Evolutionary conservation across 2,797 vertebrate genomes (phyloP), one percentile per base, ranked within the genome.

Genomic region (Halcyon badia): DNA sequence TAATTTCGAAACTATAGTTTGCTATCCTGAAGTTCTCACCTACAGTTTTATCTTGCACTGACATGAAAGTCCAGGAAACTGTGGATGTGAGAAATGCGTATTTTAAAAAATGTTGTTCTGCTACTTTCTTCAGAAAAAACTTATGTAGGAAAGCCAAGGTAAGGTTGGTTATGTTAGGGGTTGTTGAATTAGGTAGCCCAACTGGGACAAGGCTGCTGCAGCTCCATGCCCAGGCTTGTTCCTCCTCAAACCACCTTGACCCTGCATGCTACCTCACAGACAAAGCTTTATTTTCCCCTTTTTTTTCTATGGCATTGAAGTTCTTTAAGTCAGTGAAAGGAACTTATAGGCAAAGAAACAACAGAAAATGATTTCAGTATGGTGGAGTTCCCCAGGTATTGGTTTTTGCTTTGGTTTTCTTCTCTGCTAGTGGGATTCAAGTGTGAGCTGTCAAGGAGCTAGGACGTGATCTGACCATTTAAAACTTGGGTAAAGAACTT

Each of bases 171-270:
- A 16, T 13, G 7, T 37, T 18, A 56, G 6, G 6, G 14, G n/a
- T 22, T 71, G 41, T 35, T 69, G 42, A 81, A 54, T 46, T 44
- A n/a, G 1, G 48, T 18, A 68, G 4, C 65, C 21, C 20, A 41
- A 6, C 3, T 37, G 6, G 9, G 20, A 21, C 1, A 11, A 86
- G 61, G 41, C 33, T 71, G 37, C 41, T 4, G 2, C 10, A 31
- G n/a, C 33, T 91, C 25, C 69, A 8, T 49, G 73, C 33, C 83
- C 66, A 76, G 54, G n/a, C 51, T 91, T 83, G 81, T 33, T 89
- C 16, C 14, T 89, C n/a, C 26, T 13, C 2, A 17, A 62, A 73
- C 20, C 28, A 24, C 28, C 28, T 61, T 41, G 25, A 61, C 75
- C 18, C 44, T 89, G 44, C 20, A 49, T n/a, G 22, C 41, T 76